phyloP scores from a whole-genome alignment of 2,797 vertebrate species.

The Acrocephalus scirpaceus region DNA sequence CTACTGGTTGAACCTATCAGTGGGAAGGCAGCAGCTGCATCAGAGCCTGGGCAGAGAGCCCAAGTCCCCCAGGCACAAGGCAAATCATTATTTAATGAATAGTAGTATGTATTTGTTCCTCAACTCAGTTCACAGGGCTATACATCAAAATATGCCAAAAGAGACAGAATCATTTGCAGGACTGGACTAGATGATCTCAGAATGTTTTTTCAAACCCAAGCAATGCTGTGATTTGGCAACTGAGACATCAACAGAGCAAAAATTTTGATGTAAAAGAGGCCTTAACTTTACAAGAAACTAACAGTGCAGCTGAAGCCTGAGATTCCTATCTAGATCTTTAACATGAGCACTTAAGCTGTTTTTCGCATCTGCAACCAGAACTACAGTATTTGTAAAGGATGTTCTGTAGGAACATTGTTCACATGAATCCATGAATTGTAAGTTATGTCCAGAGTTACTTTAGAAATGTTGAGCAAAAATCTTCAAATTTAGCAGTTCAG shows the following conservation, averaged over 20 bases:
- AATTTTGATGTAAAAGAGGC: neutral
- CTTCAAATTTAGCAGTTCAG: neutral
- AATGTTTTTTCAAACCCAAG: neutral
- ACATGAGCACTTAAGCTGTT: neutral
- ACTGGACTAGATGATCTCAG: neutral
- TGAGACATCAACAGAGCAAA: neutral
- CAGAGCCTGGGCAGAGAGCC: neutral
- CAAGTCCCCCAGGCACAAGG: accelerated
- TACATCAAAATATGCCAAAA: neutral
- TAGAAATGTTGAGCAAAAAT: neutral
- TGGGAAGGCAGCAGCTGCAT: neutral
- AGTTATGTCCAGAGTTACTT: neutral
- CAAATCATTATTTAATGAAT: neutral
- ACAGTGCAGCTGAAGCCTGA: neutral
- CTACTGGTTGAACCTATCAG: neutral
- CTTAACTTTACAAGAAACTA: neutral
- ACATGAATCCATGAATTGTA: neutral
- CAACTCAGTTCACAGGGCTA: neutral
- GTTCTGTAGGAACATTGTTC: neutral
- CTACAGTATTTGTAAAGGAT: neutral
- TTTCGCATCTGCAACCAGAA: neutral
- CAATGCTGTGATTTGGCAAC: neutral
- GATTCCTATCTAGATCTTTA: neutral
- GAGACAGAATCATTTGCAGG: neutral
- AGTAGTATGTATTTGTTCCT: neutral